A percentile compares a stretch with the other conserved stretches of the same genome.
These are phyloP conservation scores for Cheilosia scutellata DNA, from an alignment of 2,888 invertebrate species.

Conservation along the genomic window DNA sequence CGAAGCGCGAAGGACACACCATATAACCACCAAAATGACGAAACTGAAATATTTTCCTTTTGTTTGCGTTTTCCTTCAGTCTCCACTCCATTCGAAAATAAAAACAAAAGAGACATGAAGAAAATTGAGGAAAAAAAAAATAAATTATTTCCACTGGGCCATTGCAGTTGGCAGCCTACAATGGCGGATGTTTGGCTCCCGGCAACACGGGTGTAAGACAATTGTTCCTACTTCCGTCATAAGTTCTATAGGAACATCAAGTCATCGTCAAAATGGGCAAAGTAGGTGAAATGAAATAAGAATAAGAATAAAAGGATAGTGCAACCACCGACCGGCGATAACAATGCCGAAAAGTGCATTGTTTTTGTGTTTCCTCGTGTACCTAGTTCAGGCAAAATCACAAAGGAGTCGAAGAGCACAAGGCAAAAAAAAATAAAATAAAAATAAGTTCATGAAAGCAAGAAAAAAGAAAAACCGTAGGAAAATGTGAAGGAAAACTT, in stretches of 20 bases:
- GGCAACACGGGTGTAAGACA: slow-evolving; percentile 59
- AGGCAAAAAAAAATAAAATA: not conserved
- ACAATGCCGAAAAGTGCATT: slow-evolving; percentile 40
- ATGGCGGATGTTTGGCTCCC: slow-evolving; percentile 58
- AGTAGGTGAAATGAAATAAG: slow-evolving; percentile 36
- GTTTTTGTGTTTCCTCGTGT: slow-evolving; percentile 20
- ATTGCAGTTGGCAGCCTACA: slow-evolving; percentile 40
- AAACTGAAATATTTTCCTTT: not conserved
- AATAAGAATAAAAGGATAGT: slow-evolving; percentile 33
- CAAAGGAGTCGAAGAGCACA: not conserved
- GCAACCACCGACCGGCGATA: slow-evolving; percentile 13
- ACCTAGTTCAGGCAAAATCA: not conserved
- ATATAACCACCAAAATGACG: slow-evolving; percentile 8
- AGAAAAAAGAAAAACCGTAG: not conserved
- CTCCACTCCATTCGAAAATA: not conserved
- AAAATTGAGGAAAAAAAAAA: not conserved
- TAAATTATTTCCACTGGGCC: slow-evolving; percentile 1
- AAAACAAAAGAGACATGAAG: not conserved
- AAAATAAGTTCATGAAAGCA: slow-evolving; percentile 8
- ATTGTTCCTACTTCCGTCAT: slow-evolving; percentile 57
- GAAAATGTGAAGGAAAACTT: slow-evolving; percentile 23
- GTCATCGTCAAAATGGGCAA: slow-evolving; percentile 51
- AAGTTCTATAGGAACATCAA: slow-evolving; percentile 60
- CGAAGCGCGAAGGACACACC: slow-evolving; percentile 43
- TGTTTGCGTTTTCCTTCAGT: not conserved